Conservation (phyloP, 2,888 invertebrate species). For the Tyria jacobaeae region DNA sequence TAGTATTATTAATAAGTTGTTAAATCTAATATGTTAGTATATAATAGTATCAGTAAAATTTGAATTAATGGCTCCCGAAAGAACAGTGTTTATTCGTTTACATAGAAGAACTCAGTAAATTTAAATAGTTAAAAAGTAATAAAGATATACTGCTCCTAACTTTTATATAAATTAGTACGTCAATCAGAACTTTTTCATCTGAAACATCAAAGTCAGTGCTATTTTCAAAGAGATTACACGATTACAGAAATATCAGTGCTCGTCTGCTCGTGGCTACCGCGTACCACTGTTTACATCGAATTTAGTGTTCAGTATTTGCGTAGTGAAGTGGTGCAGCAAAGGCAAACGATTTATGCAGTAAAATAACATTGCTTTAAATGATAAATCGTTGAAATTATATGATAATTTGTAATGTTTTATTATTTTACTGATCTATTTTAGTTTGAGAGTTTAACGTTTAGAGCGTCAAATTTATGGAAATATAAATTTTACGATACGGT, state of each 20-base stretch:
- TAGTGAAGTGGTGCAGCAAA: neutral
- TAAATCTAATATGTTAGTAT: too few relatives aligned
- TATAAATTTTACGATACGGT: neutral
- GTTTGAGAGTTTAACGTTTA: neutral
- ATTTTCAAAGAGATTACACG: constrained; percentile 41
- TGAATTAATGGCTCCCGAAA: neutral
- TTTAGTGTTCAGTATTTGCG: constrained; percentile 4
- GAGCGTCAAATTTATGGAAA: neutral
- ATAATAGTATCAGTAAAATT: too few relatives aligned
- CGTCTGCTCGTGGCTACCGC: neutral
- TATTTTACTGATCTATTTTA: neutral
- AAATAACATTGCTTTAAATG: constrained; percentile 11
- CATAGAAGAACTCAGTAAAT: too few relatives aligned
- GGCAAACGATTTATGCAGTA: neutral
- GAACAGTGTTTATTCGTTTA: neutral
- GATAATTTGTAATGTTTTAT: neutral
- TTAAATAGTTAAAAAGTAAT: too few relatives aligned
- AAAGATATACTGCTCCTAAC: neutral
- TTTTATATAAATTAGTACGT: neutral
- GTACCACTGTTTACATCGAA: neutral
- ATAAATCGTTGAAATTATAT: neutral
- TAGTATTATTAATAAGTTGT: too few relatives aligned
- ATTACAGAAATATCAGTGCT: constrained; percentile 1
- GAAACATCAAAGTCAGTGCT: constrained; percentile 41
- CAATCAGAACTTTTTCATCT: neutral